Conservation (phyloP, 2,113 vertebrate genomes). For the Ranitomeya variabilis region DNA sequence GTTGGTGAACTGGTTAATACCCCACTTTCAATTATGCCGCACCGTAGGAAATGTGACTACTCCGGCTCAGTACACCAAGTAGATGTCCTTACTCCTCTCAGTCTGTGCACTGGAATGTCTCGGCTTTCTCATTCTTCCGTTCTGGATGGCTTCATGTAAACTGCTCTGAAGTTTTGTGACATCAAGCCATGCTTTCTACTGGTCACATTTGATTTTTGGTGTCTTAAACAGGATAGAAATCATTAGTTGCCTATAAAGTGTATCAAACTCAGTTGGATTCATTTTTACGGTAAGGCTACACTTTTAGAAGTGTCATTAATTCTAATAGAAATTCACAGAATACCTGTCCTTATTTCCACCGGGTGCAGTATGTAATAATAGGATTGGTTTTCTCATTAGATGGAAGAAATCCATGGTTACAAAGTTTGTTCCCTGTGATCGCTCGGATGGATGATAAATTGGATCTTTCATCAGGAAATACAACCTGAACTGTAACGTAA, state of each 20-base stretch:
- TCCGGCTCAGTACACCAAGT: constrained; percentile 22
- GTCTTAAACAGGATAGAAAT: constrained; percentile 26
- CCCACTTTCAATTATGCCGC: constrained; percentile 50
- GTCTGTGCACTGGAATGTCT: constrained; percentile 46
- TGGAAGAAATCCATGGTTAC: constrained; percentile 4
- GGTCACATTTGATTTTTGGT: constrained; percentile 31
- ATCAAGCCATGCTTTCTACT: constrained; percentile 23
- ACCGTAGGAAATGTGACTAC: constrained; percentile 21
- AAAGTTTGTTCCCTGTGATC: constrained; percentile 29
- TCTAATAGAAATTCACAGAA: constrained; percentile 51
- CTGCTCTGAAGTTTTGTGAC: constrained; percentile 26
- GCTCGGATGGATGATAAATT: constrained; percentile 24
- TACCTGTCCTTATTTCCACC: constrained; percentile 10
- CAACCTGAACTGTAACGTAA: not conserved
- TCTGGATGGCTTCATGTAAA: constrained; percentile 42
- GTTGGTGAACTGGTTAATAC: constrained; percentile 55
- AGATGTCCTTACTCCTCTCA: constrained; percentile 25
- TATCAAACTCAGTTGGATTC: constrained; percentile 39
- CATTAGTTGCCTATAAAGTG: constrained; percentile 38
- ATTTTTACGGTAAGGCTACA: constrained; percentile 29
- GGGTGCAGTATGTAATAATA: constrained; percentile 15
- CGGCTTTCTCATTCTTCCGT: constrained; percentile 21
- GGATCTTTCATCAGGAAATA: not conserved
- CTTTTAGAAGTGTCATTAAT: constrained; percentile 14
- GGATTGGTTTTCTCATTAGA: constrained; percentile 23